Percentiles rank a stretch among this genome's conserved stretches.
Conservation (phyloP, 2,113 vertebrate genomes). For the Poecile atricapillus region DNA sequence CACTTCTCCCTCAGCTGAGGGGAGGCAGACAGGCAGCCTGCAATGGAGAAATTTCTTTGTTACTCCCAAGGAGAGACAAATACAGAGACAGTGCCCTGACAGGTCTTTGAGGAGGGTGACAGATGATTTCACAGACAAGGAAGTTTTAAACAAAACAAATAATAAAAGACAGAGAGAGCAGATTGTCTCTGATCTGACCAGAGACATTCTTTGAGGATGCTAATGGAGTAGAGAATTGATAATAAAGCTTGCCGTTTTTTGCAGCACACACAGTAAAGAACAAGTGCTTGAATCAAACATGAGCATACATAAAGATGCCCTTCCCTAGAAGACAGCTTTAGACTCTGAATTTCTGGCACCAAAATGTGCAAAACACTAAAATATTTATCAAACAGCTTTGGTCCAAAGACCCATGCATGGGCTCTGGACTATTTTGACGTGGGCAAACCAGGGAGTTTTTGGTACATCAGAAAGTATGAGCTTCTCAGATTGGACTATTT, state of each 20-base stretch:
- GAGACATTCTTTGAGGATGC: slow-evolving; percentile 22
- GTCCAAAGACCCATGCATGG: neutral
- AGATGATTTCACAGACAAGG: neutral
- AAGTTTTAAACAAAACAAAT: slow-evolving; percentile 31
- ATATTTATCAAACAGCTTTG: neutral
- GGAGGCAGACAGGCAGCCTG: neutral
- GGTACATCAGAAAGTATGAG: neutral
- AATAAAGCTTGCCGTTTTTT: slow-evolving; percentile 8
- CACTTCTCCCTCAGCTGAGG: neutral
- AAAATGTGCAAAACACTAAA: neutral
- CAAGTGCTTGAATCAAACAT: slow-evolving; percentile 23
- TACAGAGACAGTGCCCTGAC: neutral
- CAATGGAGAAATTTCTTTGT: neutral
- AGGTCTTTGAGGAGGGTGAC: neutral
- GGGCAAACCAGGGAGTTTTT: neutral
- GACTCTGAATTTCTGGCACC: neutral
- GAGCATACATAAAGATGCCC: slow-evolving; percentile 30
- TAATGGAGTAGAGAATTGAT: neutral
- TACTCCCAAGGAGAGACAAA: neutral
- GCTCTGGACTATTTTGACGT: neutral
- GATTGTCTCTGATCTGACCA: slow-evolving; percentile 14
- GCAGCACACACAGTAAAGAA: neutral
- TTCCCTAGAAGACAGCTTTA: slow-evolving; percentile 1
- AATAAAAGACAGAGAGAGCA: neutral
- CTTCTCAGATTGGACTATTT: neutral